Evolutionary conservation across 2,797 vertebrate genomes (phyloP), one percentile per base, ranked within the genome.

Genomic region (Nyctalus aviator): DNA sequence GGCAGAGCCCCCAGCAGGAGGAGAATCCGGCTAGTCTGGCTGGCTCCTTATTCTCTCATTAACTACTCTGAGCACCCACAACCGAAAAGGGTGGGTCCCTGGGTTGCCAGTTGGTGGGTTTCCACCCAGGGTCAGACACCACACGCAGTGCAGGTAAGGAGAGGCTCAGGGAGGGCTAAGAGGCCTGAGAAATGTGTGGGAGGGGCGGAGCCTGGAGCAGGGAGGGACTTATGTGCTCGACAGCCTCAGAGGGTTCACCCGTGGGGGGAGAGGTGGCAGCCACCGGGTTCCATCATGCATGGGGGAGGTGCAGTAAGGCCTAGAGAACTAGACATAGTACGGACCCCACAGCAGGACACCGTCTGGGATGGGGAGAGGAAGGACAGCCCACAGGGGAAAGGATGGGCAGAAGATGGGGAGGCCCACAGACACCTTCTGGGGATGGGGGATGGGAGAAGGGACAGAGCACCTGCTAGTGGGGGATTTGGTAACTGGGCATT

Each of bases 321-420:
- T 9, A 1, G 9, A 10, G 32, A 35, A 57, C 3, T 6, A 41
- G 27, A 15, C 8, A 12, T 2, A 69, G 32, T 14, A 27, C 5
- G 11, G 14, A 57, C 15, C 35, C 1, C 0, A 27, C 14, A 2
- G 44, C 35, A 6, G 32, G 20, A 20, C 8, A 5, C 57, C 10
- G 8, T 32, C 27, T 17, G 11, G 7, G 20, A 10, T 10, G 21
- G 17, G 46, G 37, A 25, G 41, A 30, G 15, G 15, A 53, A 27
- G 6, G 21, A 8, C 9, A 5, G n/a, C 27, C 82, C 46, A 25
- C 35, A 35, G 37, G 3, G 11, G 6, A 44, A 13, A 59, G 18
- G 35, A 2, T 46, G 37, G 50, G 35, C n/a, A 23, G 30, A 21
- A 15, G 5, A 8, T n/a, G 30, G 48, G 87, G 37, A 46, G 21